Evolutionary conservation across 2,113 vertebrate species (phyloP).

Genomic region (Ceratotherium simum): DNA sequence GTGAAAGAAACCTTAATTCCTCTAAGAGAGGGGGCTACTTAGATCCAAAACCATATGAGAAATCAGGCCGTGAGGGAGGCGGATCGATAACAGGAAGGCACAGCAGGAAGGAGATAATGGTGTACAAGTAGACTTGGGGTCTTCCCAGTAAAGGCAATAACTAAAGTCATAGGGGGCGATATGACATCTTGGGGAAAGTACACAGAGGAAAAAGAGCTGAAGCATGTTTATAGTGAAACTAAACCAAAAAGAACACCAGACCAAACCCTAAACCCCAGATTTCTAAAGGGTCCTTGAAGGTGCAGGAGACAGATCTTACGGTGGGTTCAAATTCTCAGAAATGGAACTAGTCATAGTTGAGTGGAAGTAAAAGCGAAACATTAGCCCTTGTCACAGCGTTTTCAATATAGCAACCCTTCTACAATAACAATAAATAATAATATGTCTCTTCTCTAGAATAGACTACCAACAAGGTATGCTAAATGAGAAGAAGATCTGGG

Average conservation of each 20-base stretch:
- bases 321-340: slow-evolving; percentile 67
- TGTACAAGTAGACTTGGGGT: neutral
- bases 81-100: rapidly evolving
- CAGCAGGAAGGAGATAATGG: rapidly evolving
- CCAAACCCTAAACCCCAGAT: neutral
- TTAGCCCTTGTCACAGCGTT: neutral
- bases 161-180: neutral
- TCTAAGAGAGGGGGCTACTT: too few species aligned
- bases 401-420: neutral
- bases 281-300: neutral
- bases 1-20: neutral
- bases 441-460: neutral
- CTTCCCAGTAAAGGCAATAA: neutral
- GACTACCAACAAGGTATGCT: neutral
- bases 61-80: rapidly evolving
- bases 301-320: neutral
- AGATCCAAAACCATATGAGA: neutral
- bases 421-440: neutral
- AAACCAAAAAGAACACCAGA: neutral
- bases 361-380: slow-evolving; percentile 54
- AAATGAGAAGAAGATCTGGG: neutral
- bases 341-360: neutral
- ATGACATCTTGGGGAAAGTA: neutral
- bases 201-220: neutral
- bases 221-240: neutral